Conservation (phyloP, 2,797 vertebrate genomes). For the Acipenser transmontanus region DNA sequence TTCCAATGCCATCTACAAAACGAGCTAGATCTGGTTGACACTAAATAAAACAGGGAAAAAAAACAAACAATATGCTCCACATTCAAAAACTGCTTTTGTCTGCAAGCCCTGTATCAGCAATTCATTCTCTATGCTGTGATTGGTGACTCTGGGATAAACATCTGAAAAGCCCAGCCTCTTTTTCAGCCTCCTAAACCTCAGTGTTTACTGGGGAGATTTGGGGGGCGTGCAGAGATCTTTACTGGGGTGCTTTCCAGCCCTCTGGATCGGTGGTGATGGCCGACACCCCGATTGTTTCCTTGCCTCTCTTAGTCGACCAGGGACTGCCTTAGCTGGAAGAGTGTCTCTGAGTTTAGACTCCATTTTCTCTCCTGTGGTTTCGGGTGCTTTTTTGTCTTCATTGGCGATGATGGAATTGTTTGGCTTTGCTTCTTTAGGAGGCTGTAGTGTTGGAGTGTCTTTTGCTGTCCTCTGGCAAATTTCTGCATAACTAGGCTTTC, state of each 20-base stretch:
- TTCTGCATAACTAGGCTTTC: constrained; percentile 92
- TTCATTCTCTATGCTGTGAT: constrained; percentile 67
- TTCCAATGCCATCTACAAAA: constrained; percentile 25
- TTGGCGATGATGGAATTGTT: constrained; percentile 54
- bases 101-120: constrained; percentile 84
- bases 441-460: constrained; percentile 65
- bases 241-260: constrained; percentile 61
- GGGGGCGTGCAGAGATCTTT: constrained; percentile 81
- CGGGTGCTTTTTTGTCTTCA: constrained; percentile 75
- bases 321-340: constrained; percentile 53
- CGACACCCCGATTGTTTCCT: constrained; percentile 71
- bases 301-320: constrained; percentile 73
- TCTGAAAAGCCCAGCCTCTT: constrained; percentile 61
- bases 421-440: constrained; percentile 81
- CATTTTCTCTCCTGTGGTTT: constrained; percentile 44
- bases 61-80: constrained; percentile 45
- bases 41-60: constrained; percentile 18
- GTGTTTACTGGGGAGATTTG: constrained; percentile 79
- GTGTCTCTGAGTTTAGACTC: constrained; percentile 69
- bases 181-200: constrained; percentile 41
- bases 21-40: neutral
- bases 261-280: constrained; percentile 63
- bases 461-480: constrained; percentile 89
- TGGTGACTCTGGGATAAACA: constrained; percentile 52
- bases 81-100: constrained; percentile 61